A percentile compares a stretch with the other conserved stretches of the same genome.
These are phyloP conservation scores for Cynopterus sphinx DNA, from an alignment of 2,797 vertebrate genomes.

Conservation along the genomic window DNA sequence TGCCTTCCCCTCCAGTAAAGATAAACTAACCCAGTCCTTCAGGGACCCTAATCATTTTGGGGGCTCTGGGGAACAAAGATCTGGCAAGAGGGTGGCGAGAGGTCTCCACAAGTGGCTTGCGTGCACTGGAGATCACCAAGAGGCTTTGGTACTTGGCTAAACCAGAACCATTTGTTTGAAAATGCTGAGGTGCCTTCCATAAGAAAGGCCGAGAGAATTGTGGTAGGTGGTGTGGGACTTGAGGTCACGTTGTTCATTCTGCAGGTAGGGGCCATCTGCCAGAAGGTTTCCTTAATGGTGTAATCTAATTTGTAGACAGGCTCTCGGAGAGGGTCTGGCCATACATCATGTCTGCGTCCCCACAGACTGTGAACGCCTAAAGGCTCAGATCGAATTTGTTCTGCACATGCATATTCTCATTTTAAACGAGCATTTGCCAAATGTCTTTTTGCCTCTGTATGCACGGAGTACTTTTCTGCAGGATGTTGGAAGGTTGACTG, in stretches of 20 bases:
- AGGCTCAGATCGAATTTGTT: background rate
- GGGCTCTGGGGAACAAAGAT: background rate
- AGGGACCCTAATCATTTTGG: background rate
- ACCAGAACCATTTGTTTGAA: background rate
- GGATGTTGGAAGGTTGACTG: background rate
- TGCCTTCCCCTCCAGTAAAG: background rate
- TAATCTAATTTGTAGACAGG: background rate
- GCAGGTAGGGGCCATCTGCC: background rate
- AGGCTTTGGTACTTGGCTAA: background rate
- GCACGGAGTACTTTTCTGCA: background rate
- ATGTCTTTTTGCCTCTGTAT: background rate
- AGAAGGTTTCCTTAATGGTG: background rate
- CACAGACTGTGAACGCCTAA: background rate
- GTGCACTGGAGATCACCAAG: background rate
- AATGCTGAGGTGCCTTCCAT: background rate
- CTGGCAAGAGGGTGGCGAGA: background rate
- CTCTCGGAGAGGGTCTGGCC: background rate
- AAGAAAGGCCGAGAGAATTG: background rate
- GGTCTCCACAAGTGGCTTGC: background rate
- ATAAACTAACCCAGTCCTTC: fast-evolving
- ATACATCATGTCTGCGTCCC: background rate
- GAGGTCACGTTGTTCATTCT: background rate
- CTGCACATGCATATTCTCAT: too few species aligned
- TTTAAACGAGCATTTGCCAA: background rate
- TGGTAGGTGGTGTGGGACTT: background rate